Evolutionary conservation across 2,888 invertebrate genomes (phyloP), one percentile per base, ranked within the genome.

Genomic region (Gymnoscelis rufifasciata): DNA sequence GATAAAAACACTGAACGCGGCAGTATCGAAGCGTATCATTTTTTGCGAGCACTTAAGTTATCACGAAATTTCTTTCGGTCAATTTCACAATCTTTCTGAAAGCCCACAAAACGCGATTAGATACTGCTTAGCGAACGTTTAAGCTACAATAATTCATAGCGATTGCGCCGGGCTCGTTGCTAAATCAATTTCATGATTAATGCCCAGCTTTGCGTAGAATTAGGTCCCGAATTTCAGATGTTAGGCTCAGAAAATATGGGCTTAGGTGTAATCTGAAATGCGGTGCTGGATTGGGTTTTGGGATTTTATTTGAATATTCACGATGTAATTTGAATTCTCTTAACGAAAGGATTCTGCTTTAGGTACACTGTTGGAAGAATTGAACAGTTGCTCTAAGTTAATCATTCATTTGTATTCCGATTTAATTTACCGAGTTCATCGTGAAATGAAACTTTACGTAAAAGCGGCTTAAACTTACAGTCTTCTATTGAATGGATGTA

Each of bases 141-240:
- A 46, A 44, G 35, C 15, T 29, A 43, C 39, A 49, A 45, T 51
- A 49, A 54, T 51, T 51, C 47, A 49, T 35, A 43, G 10, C 43
- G 50, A 52, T 45, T 50, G 41, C 43, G 10, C 6, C 23, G 26
- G 29, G 38, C n/a, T 28, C 29, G 38, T 40, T 48, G 45, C 31
- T 46, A 39, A 55, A 55, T 48, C 48, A 52, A 48, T 55, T 50
- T 50, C 11, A 38, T 49, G 39, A 54, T 52, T 40, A 49, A 50
- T 50, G 33, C 44, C 39, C 37, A n/a, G 38, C 40, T 35, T 39
- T 30, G 43, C n/a, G 43, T 44, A 40, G 48, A 2, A 43, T 47
- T 40, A 38, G 47, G 42, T 27, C 28, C 39, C 12, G 43, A 40
- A 42, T 39, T 40, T 41, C 38, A 37, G 47, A 35, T 31, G 30